Evolutionary conservation across 2,797 vertebrate genomes (phyloP), one percentile per base, ranked within the genome.

Genomic region (Garrulus glandarius): DNA sequence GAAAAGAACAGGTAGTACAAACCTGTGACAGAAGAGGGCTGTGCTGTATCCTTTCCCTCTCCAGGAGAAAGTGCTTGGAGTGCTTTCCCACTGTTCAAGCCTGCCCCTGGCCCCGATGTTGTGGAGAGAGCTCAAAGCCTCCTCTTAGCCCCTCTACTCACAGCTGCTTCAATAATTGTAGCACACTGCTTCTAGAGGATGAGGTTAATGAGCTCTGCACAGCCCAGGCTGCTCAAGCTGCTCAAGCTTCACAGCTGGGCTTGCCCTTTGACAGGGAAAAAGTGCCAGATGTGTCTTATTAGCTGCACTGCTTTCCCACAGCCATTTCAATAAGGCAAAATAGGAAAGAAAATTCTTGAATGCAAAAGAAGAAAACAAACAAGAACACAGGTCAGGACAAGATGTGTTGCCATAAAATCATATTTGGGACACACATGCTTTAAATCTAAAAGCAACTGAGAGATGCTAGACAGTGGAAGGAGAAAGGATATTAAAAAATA

Each of bases 341-440:
- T 10, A 41, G 3, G 32, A 39, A 52, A 29, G 27, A 81, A 72
- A 81, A 78, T 53, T 81, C 46, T 53, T 49, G 21, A 84, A 57
- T 34, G 29, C 10, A 53, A 39, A 81, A 82, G 13, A 27, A 46
- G 32, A 50, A 65, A 56, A 11, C 11, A 29, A 70, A 43, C 18
- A 44, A 78, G 57, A 68, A 5, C 11, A 4, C 7, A 75, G 46
- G 36, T 81, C 56, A 60, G 39, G 39, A 57, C 30, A 77, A 85
- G 44, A 84, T 47, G 18, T 7, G 2, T 34, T 87, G 36, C 39
- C 47, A 57, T 47, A 36, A 89, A 91, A 63, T 86, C 23, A 4
- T 69, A 86, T 79, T 87, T 90, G 69, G 76, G 78, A 59, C 79
- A 90, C 87, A 94, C 11, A 81, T 95, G 89, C 36, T 96, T 92